Percentiles rank a stretch among this genome's conserved stretches.
phyloP scores from a whole-genome alignment of 2,888 invertebrate genomes.

The Drosophila imparisetae region DNA sequence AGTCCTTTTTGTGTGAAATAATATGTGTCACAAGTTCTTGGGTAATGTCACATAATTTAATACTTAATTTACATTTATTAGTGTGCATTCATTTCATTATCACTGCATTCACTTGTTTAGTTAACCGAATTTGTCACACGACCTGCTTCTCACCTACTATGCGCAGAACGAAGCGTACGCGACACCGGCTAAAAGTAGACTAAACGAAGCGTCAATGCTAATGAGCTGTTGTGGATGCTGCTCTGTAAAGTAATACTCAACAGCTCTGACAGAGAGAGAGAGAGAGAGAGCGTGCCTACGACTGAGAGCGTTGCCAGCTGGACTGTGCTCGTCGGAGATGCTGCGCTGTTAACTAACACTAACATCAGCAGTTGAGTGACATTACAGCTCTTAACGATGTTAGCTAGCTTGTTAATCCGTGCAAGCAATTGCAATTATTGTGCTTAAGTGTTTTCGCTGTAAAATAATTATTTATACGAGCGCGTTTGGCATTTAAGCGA shows the following conservation, averaged over 20 bases:
- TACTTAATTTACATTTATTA: not conserved
- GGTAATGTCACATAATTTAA: conserved; percentile 1
- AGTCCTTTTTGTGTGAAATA: not conserved
- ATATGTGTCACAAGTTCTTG: not conserved
- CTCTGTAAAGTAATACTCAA: conserved; percentile 14
- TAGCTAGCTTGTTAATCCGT: conserved; percentile 8
- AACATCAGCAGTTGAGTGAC: not conserved
- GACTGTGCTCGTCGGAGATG: not conserved
- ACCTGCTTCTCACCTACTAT: conserved; percentile 23
- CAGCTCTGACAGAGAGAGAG: conserved; percentile 11
- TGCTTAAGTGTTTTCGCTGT: conserved; percentile 49
- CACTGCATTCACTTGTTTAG: conserved; percentile 30
- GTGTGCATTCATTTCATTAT: not conserved
- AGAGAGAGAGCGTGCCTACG: conserved; percentile 1
- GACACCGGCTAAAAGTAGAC: conserved; percentile 77
- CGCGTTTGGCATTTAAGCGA: conserved; percentile 22
- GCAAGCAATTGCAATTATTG: conserved; percentile 56
- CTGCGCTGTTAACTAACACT: conserved; percentile 11
- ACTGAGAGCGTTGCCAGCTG: not conserved
- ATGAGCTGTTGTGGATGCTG: conserved; percentile 53
- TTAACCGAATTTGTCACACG: conserved; percentile 23
- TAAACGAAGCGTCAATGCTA: conserved; percentile 56
- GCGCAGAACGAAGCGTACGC: conserved; percentile 62
- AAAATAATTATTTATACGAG: conserved; percentile 41
- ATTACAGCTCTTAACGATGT: conserved; percentile 2